A percentile compares a stretch with the other conserved stretches of the same genome.
Conservation (phyloP, 2,113 vertebrate genomes). For the Jacana jacana region DNA sequence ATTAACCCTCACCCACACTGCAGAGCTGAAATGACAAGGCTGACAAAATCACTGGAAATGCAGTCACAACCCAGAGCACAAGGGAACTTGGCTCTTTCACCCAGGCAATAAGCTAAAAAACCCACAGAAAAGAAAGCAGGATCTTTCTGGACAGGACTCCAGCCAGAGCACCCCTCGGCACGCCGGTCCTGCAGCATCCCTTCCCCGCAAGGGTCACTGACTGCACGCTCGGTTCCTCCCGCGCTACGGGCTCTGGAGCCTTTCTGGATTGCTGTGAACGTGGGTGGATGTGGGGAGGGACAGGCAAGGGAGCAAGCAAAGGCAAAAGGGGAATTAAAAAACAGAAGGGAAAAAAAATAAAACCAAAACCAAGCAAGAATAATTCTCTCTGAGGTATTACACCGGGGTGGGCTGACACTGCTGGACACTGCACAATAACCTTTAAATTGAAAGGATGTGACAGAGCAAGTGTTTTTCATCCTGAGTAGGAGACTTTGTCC, state of each 20-base stretch:
- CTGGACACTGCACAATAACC: background rate
- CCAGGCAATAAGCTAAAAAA: background rate
- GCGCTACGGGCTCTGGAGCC: background rate
- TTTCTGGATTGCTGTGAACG: background rate
- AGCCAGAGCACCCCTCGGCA: background rate
- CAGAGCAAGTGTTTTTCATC: background rate
- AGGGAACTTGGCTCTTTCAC: background rate
- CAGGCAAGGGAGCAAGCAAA: background rate
- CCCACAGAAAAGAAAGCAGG: background rate
- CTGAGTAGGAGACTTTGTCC: background rate
- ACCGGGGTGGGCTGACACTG: background rate
- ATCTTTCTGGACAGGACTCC: background rate
- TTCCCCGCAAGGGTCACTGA: background rate
- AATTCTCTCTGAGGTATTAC: background rate
- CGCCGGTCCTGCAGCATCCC: rapidly evolving
- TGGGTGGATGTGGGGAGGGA: background rate
- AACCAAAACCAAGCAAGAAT: background rate
- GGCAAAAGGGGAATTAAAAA: background rate
- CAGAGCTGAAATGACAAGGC: background rate
- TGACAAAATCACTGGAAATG: background rate
- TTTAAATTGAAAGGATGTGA: background rate
- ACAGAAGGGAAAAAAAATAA: background rate
- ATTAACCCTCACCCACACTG: background rate
- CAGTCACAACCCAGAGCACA: background rate
- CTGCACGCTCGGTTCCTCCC: background rate